Evolutionary conservation across 2,113 vertebrate genomes (phyloP).

Genomic region (Hippolais icterina): DNA sequence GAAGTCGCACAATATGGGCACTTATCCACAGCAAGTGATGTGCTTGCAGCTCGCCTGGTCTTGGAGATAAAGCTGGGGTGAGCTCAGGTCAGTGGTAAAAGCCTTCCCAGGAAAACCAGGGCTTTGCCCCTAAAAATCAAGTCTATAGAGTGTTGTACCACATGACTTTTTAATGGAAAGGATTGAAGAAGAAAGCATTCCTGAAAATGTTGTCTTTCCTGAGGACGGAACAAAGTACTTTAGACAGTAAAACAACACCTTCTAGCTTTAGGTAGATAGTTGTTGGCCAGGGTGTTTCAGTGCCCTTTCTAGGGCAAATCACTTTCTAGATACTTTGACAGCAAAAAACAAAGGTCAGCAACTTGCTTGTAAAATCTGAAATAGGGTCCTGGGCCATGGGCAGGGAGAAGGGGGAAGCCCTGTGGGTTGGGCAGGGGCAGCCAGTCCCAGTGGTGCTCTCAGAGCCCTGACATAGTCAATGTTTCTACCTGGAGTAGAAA

Average conservation of each 20-base stretch:
- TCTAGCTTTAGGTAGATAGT: neutral
- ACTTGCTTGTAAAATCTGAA: neutral
- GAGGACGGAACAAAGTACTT: neutral
- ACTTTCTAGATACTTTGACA: neutral
- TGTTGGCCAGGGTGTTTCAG: neutral
- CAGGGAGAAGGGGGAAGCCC: neutral
- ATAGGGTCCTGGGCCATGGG: neutral
- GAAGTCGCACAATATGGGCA: accelerated
- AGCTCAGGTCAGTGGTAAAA: too few relatives aligned
- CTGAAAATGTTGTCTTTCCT: neutral
- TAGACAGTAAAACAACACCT: neutral
- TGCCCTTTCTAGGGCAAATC: neutral
- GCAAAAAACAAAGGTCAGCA: neutral
- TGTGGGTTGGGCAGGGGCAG: neutral
- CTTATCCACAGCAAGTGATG: accelerated
- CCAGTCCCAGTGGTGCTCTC: neutral
- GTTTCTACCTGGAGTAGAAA: neutral
- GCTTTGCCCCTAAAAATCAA: neutral
- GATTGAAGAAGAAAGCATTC: neutral
- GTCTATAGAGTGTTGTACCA: neutral
- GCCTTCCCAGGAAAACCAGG: neutral
- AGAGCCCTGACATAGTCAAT: accelerated
- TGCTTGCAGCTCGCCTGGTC: neutral
- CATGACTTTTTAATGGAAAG: neutral
- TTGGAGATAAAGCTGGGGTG: neutral